Evolutionary conservation across 2,888 invertebrate genomes (phyloP), one percentile per base, ranked within the genome.

Genomic region (Ormyrus nitidulus): DNA sequence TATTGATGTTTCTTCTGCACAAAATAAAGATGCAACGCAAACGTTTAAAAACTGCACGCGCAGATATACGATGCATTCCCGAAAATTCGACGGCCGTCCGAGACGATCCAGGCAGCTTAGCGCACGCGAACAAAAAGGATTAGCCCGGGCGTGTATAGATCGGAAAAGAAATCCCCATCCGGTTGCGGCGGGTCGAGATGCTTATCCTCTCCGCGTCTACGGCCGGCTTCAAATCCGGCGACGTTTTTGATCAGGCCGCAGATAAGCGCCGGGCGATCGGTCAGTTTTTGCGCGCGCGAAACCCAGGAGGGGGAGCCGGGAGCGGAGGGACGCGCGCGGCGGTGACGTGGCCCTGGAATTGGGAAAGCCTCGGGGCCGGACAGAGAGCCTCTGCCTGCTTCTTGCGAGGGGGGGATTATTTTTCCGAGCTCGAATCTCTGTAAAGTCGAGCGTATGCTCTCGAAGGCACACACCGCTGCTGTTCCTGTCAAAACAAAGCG

Each of bases 311-410:
- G 48, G 46, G 13, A n/a, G 34, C 19, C 10, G 61, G n/a, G 6
- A 9, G 34, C 5, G 19, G 13, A 10, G 53, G 46, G 5, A 54
- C 6, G 13, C 10, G 49, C 9, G 53, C 34, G 46, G 8, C 46
- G 75, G 66, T 71, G 75, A 80, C 80, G 80, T 72, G 80, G 68
- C 66, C 11, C 62, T n/a, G 70, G 65, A 77, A 74, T 72, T 72
- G 46, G 58, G 58, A 74, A 48, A 66, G 58, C 13, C 3, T 19
- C 19, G 19, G 19, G 19, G 19, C 19, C 1, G 19, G 19, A 19
- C 19, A 19, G 19, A 19, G 19, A 19, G 19, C 19, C 19, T 1
- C 19, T 2, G 19, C 1, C 19, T 19, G 19, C 19, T 19, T 19
- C 19, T 19, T 19, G 19, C 19, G 19, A 19, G 19, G 19, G 19